Base-by-base conservation (phyloP, 30 jellyfish, hydroid and myxozoan genomes). In the Pseudorhiza aurosa region DNA sequence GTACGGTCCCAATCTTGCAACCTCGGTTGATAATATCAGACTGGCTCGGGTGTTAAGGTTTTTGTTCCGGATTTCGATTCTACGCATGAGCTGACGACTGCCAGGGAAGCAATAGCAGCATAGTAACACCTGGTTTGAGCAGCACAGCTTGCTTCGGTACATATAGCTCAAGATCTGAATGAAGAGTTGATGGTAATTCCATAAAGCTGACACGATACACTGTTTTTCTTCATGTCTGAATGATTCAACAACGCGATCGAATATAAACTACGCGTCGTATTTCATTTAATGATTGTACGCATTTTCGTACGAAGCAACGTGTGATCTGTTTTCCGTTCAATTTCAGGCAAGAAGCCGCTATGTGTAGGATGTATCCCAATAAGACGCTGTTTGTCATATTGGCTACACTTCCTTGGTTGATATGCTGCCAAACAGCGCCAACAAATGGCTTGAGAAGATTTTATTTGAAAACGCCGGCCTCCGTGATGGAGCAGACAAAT, bases 381-480 rank as follows among this genome's bases (percentile, higher is more conserved):
- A 77, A 51, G 51, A 77, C 62, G 18, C 26, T 77, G 53, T 77
- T 64, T 35, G 36, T 64, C 28, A 29, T 77, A 0, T 43, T 77
- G 21, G 43, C 63, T 2, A 17, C 72, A 1, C 44, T 77, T n/a
- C 89, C 89, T 7, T 62, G 68, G 73, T 63, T 77, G 5, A 74
- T 62, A 24, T 77, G 68, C 74, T 77, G 89, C 72, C 89, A 77
- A 45, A 77, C 89, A 4, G 82, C 64, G 29, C 75, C 89, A 1
- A 77, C 89, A 18, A 60, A 77, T 46, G 89, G 77, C 17, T 42
- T 77, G 19, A 75, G 51, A 17, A 43, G 65, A 50, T 77, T 77
- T 64, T 46, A 77, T 56, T 57, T 77, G 63, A 77, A 77, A 33
- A 77, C 89, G 18, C 89, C 89, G 7, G 44, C 89, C 1, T 27